Base-by-base conservation (phyloP, 2,113 vertebrate genomes). In the Eptesicus fuscus region DNA sequence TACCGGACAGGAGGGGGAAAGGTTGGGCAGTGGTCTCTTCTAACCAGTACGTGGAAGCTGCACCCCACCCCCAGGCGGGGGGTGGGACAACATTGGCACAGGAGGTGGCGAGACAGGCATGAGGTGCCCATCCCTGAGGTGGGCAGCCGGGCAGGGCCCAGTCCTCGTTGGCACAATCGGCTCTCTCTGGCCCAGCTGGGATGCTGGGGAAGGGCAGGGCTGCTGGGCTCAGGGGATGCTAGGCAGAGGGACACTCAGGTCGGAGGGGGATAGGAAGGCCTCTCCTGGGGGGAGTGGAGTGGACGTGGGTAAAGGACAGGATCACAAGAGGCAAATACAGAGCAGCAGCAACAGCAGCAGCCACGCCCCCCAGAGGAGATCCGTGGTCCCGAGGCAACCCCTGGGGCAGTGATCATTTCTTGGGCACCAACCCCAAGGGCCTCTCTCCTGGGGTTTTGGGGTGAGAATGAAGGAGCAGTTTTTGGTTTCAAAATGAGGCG, bases 401-500 rank as follows among this genome's bases (percentile, higher is more conserved):
- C 51, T 49, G 49, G 53, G 63, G 71, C 67, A 35, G 51, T 35
- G 63, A 67, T 67, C 76, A 47, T 67, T 42, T 83, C 88, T 25
- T 67, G 93, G 95, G 85, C 56, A 73, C 95, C 90, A 67, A 74
- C 56, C 73, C 80, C 49, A 35, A 51, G 86, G 74, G 59, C 67
- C 53, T 91, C 92, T 92, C 71, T 90, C 77, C 92, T 76, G 93
- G 96, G 84, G 70, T 84, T 78, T 96, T 76, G 69, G 80, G 77
- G 35, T 84, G 85, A 90, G n/a, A 79, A 84, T 65, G 93, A 87
- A 93, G 61, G 76, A 89, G 65, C 70, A 79, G 51, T 94, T 96
- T 98, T 97, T 97, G 96, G 96, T 97, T 98, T 97, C 90, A 94
- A 96, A 85, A 95, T 95, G 96, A 97, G 94, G 77, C 23, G 63